A percentile compares a stretch with the other conserved stretches of the same genome.
Conservation (phyloP, 1,140 invertebrate genomes). For the Andricus grossulariae region DNA sequence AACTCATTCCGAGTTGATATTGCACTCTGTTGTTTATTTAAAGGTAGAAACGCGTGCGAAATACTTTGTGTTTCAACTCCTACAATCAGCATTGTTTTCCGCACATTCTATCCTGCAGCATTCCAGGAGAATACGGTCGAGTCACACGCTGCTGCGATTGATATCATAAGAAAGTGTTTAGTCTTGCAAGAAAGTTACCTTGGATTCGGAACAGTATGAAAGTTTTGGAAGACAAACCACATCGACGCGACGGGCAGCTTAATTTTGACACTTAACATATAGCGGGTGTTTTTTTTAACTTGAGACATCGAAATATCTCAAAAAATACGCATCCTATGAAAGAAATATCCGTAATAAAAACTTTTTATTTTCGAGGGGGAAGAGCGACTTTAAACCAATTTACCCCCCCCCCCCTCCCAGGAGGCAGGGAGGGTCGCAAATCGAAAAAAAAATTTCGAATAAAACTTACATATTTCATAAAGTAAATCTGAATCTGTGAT, state of each 20-base stretch:
- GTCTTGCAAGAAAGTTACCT: conserved; percentile 44
- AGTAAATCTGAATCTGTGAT: no score
- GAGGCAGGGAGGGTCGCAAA: no score
- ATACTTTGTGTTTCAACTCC: background rate
- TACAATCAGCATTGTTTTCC: conserved; percentile 14
- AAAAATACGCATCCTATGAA: no score
- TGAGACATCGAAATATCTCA: no score
- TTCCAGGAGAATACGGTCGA: conserved; percentile 19
- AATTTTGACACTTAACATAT: conserved; percentile 49
- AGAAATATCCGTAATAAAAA: no score
- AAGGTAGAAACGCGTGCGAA: conserved; percentile 20
- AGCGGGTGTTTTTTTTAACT: no score
- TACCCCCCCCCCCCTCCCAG: no score
- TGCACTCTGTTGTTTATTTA: conserved; percentile 25
- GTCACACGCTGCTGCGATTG: conserved; percentile 13
- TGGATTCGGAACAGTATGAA: conserved; percentile 50
- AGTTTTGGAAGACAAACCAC: conserved; percentile 49
- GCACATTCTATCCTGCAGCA: background rate
- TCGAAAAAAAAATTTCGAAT: no score
- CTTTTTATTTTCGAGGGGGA: no score
- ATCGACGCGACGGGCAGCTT: conserved; percentile 46
- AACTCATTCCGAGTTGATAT: conserved; percentile 2
- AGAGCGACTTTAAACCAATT: no score
- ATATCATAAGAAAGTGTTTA: conserved; percentile 23
- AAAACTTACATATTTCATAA: no score